Evolutionary conservation across 2,797 vertebrate genomes (phyloP), one percentile per base, ranked within the genome.

Genomic region (Peromyscus attwateri): DNA sequence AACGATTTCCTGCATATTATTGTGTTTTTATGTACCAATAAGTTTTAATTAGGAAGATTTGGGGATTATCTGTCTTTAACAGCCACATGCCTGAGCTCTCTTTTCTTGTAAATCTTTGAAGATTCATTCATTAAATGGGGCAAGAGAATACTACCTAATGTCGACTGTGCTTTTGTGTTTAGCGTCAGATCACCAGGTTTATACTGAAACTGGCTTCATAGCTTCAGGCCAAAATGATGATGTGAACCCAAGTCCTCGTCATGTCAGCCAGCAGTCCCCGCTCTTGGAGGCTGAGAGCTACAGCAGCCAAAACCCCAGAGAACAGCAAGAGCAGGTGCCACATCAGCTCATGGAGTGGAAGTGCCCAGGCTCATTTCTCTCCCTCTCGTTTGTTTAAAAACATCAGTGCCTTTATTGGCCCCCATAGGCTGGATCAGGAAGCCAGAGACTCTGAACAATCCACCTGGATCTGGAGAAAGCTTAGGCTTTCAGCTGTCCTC

Each of bases 361-460:
- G 92, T n/a, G 9, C n/a, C 29, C 29, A 10, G 75, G 29, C 31
- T 95, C 83, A 52, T 73, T 96, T 95, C 57, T 92, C 49, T 89
- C 70, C 43, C 79, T 55, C 82, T 96, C 75, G 14, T 87, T 94
- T 82, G 52, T 55, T 95, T 91, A 76, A 95, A 94, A 96, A 76
- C 93, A 77, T 70, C 79, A 62, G 0, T 89, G 94, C 75, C 49
- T 89, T 88, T 60, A 52, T 73, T 17, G 66, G 85, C 66, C 43
- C 71, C 60, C 13, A 13, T 0, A 19, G 73, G 57, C 57, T 55
- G 87, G 62, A 76, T 57, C 76, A 79, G 82, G 64, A 79, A 91
- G 82, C 77, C 82, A 75, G 79, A 89, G 25, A 40, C 82, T 92
- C 84, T 89, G 57, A 17, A 84, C n/a, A 79, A 52, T 87, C 40